phyloP scores from a whole-genome alignment of 2,888 invertebrate genomes.

The Linnaemya vulpina region DNA sequence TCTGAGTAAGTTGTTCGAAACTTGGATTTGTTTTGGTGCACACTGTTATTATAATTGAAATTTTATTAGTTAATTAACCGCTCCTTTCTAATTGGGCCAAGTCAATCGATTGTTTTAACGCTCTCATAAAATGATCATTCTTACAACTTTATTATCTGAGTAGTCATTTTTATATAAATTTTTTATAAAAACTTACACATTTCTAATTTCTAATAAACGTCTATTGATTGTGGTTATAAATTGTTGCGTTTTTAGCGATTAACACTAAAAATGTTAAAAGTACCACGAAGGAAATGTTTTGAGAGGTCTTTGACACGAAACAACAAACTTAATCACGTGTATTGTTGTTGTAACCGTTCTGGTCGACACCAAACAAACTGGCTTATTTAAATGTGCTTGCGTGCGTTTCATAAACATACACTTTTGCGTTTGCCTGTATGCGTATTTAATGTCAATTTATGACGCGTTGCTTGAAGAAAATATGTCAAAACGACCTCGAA shows the following conservation, averaged over 20 bases:
- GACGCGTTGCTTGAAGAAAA: not conserved
- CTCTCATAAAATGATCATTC: not conserved
- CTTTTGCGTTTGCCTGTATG: not conserved
- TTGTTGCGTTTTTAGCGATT: not conserved
- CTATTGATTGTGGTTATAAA: not conserved
- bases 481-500: constrained; percentile 13
- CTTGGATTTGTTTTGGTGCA: too few relatives aligned
- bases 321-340: constrained; percentile 13
- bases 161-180: not conserved
- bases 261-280: not conserved
- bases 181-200: not conserved
- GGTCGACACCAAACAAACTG: constrained; percentile 7
- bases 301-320: constrained; percentile 43
- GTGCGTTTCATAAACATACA: too few relatives aligned
- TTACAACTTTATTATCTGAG: not conserved
- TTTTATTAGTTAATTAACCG: not conserved
- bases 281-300: not conserved
- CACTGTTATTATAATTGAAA: not conserved
- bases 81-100: not conserved
- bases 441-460: not conserved
- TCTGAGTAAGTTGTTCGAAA: too few relatives aligned
- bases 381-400: not conserved
- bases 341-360: not conserved
- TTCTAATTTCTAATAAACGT: not conserved
- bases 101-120: not conserved